Percentiles rank a stretch among this genome's conserved stretches.
phyloP scores from a whole-genome alignment of 1,140 invertebrate species.

The Drosophila pectinifera region DNA sequence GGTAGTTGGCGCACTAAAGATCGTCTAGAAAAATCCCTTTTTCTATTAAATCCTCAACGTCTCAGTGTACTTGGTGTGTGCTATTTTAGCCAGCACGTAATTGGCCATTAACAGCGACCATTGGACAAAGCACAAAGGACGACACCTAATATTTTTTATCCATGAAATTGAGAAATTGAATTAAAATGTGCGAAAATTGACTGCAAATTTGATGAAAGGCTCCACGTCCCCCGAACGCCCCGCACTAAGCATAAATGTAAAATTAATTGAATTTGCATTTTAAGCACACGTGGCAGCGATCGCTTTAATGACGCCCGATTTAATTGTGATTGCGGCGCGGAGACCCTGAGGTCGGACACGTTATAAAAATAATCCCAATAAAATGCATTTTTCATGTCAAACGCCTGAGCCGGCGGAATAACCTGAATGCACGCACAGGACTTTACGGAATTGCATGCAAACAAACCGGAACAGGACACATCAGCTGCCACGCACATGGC shows the following conservation, averaged over 20 bases:
- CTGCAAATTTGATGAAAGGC: conserved; percentile 42
- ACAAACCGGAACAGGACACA: conserved; percentile 59
- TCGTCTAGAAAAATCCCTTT: too few species aligned
- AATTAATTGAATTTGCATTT: conserved; percentile 80
- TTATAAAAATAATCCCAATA: conserved; percentile 84
- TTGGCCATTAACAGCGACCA: conserved; percentile 74
- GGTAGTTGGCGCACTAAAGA: neutral
- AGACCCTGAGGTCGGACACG: conserved; percentile 31
- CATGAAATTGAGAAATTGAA: conserved; percentile 69
- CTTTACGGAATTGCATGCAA: conserved; percentile 80
- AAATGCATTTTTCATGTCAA: conserved; percentile 84
- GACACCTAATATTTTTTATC: conserved; percentile 50
- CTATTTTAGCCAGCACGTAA: conserved; percentile 56
- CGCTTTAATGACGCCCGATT: conserved; percentile 52
- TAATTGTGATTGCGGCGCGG: conserved; percentile 46
- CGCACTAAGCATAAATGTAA: conserved; percentile 73
- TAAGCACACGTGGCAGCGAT: conserved; percentile 21
- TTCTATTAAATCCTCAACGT: neutral
- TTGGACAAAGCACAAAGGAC: conserved; percentile 60
- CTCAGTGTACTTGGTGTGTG: conserved; percentile 6
- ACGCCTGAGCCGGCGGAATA: conserved; percentile 80
- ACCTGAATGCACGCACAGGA: conserved; percentile 82
- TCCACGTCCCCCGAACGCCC: neutral
- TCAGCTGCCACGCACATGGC: conserved; percentile 36
- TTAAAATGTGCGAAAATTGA: conserved; percentile 78